Evolutionary conservation across 2,888 invertebrate genomes (phyloP), one percentile per base, ranked within the genome.

Genomic region (Erebia ligea): DNA sequence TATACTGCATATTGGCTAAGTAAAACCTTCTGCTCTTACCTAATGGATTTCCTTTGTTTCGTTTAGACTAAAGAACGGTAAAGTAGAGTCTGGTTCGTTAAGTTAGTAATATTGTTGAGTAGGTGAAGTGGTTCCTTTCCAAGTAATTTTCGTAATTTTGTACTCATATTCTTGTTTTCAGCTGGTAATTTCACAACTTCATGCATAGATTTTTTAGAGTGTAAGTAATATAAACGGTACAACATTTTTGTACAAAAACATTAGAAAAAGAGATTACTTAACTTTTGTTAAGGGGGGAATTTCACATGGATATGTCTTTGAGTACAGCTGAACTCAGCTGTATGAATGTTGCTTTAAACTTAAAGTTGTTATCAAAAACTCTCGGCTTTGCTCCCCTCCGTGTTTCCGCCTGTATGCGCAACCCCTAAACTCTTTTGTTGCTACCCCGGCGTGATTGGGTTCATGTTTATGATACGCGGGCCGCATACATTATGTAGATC

Each of bases 401-500:
- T 45, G 34, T 34, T 34, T 34, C 34, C 34, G 34, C 6, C 11
- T 11, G 13, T 45, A 13, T 45, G 45, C 45, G 13, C 45, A 11
- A 3, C 11, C 45, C 45, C 13, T 45, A 45, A 42, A 61, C 61
- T 21, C 65, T 56, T 57, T 58, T 67, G 67, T 48, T 58, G 45
- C 48, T 58, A 48, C 21, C 57, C 67, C 10, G 10, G 34, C 48
- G 57, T 66, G 62, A 70, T 67, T 70, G 66, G 67, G n/a, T 62
- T 59, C 59, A 21, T 17, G 67, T 67, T 67, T 67, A 58, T 48
- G 66, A 13, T 62, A 68, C 66, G 50, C 45, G 70, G 42, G 45
- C 17, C n/a, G 59, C 54, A 57, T 74, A 73, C 52, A 71, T 71
- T 69, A 71, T 71, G 71, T 65, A 73, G 69, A 72, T 72, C 70